Percentiles rank a stretch among this genome's conserved stretches.
Evolutionary conservation across 2,888 invertebrate genomes (phyloP).

Genomic region (Antheraea yamamai): DNA sequence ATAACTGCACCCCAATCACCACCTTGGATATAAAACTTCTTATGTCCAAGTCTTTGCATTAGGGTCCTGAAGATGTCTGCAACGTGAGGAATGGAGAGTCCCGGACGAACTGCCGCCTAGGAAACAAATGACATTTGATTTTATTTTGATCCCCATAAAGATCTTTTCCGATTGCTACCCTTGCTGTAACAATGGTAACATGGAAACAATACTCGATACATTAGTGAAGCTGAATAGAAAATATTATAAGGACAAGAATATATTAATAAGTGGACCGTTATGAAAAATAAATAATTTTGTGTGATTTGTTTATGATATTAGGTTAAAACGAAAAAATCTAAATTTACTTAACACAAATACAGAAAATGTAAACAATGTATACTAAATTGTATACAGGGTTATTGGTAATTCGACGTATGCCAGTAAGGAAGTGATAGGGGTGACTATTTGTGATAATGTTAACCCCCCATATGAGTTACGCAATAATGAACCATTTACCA

Average conservation of each 20-base stretch:
- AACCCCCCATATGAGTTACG: no score
- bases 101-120: slow-evolving; percentile 82
- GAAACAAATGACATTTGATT: slow-evolving; percentile 16
- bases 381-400: no score
- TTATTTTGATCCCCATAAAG: not conserved
- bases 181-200: not conserved
- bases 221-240: not conserved
- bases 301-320: no score
- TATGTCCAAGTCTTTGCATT: slow-evolving; percentile 86
- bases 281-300: no score
- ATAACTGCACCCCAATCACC: slow-evolving; percentile 92
- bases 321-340: no score
- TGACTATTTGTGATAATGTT: no score
- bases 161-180: not conserved
- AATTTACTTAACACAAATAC: no score
- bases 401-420: no score
- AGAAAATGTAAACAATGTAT: no score
- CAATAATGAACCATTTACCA: no score
- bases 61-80: slow-evolving; percentile 84
- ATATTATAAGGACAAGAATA: not conserved
- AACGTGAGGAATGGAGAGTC: slow-evolving; percentile 78
- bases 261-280: no score
- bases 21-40: slow-evolving; percentile 85
- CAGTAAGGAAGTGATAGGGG: no score
- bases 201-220: not conserved